A percentile compares a stretch with the other conserved stretches of the same genome.
These are phyloP conservation scores for Ceratina australensis DNA, from an alignment of 1,140 invertebrate species.

Conservation along the genomic window DNA sequence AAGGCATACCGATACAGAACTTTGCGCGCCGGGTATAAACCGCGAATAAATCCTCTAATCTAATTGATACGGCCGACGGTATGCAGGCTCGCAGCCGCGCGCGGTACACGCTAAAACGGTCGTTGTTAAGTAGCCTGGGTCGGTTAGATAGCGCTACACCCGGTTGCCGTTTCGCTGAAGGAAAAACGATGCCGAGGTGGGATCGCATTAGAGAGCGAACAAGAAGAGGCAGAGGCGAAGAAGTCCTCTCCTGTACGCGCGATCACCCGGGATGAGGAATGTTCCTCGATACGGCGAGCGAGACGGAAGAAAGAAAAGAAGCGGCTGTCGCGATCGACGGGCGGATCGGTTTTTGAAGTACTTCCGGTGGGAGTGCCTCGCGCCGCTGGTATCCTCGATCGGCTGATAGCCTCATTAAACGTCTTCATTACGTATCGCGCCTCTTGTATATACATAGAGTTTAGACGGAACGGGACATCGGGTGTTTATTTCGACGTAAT, in stretches of 20 bases:
- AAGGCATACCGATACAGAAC: constrained; percentile 60
- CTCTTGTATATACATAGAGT: not conserved
- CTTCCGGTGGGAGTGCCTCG: constrained; percentile 50
- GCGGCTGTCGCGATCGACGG: not conserved
- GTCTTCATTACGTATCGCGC: constrained; percentile 40
- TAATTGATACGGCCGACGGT: constrained; percentile 70
- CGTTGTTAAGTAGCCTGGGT: constrained; percentile 65
- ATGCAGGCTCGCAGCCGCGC: constrained; percentile 35
- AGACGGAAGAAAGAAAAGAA: not conserved
- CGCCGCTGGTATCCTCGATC: constrained; percentile 22
- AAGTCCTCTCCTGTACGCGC: not conserved
- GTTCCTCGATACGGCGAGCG: constrained; percentile 5
- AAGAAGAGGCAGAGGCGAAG: constrained; percentile 14
- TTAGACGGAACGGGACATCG: not conserved
- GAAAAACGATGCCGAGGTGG: constrained; percentile 28
- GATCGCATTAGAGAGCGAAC: constrained; percentile 4
- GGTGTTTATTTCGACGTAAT: not conserved
- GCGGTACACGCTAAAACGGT: constrained; percentile 58
- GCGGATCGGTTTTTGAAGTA: constrained; percentile 40
- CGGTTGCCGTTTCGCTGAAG: constrained; percentile 8
- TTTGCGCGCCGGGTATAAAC: constrained; percentile 63
- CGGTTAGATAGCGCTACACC: constrained; percentile 8
- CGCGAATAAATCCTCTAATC: constrained; percentile 73
- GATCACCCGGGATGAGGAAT: constrained; percentile 10
- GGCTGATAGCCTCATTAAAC: constrained; percentile 30